Base-by-base conservation (phyloP, 2,113 vertebrate species). In the Phylloscopus trochiloides region DNA sequence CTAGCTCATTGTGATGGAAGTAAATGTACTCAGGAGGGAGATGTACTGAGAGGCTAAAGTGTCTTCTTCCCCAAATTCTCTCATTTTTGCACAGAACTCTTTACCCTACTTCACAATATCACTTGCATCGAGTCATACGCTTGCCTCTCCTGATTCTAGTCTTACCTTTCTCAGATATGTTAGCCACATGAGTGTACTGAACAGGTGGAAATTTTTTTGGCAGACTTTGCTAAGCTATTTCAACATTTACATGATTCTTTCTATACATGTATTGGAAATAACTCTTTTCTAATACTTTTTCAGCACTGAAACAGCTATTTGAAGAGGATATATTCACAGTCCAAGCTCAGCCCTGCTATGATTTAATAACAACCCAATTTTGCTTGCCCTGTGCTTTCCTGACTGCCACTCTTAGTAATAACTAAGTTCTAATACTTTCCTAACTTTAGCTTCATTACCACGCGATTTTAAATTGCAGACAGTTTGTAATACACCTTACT, bases 1-100 rank as follows among this genome's bases (percentile, higher is more conserved):
- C 97, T 96, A 90, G 96, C 94, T 96, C 97, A 97, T 96, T 98
- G 96, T 98, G 92, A 97, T 96, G 94, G 96, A 98, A 97, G 97
- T 94, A 98, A 98, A 98, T 95, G 96, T 90, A 96, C 97, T 97
- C 97, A 92, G 96, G 96, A 97, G 95, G 84, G 87, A 97, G 71
- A 97, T 88, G 86, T 87, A 97, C 93, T 97, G 97, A 89, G 65
- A 97, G 87, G 92, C 86, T 96, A 67, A 97, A 96, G 91, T 74
- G 77, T 95, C 92, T 97, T 90, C 96, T 68, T 97, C 68, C 95
- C 79, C 67, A 94, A 79, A n/a, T 96, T 94, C 88, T 95, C 95
- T 70, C 26, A 54, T 91, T 93, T 97, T 94, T 95, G 78, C 91
- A 94, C 48, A 85, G 51, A 74, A 71, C 84, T 91, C 84, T 96